phyloP scores from a whole-genome alignment of 1,140 invertebrate species.

The Dinothrombium tinctorium region DNA sequence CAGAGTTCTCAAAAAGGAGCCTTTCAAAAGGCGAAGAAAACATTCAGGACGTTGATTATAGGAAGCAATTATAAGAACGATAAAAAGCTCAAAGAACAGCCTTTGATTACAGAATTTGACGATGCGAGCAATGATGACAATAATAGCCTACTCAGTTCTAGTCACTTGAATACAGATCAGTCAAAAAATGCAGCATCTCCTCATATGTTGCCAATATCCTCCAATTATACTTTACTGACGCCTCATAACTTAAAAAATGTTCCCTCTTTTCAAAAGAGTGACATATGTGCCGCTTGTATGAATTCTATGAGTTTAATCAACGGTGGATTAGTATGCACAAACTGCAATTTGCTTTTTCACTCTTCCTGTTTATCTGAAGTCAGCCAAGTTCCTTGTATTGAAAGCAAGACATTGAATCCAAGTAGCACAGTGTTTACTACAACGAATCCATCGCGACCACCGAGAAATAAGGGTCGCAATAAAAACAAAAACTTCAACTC shows the following conservation, averaged over 20 bases:
- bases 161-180: neutral
- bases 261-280: slow-evolving; percentile 32
- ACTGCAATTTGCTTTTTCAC: slow-evolving; percentile 59
- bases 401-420: neutral
- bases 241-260: slow-evolving; percentile 15
- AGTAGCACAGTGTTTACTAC: neutral
- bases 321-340: slow-evolving; percentile 45
- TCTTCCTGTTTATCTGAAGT: slow-evolving; percentile 36
- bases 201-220: slow-evolving; percentile 10
- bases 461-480: slow-evolving; percentile 4
- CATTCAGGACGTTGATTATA: slow-evolving; percentile 20
- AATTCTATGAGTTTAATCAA: slow-evolving; percentile 40
- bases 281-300: slow-evolving; percentile 45
- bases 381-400: slow-evolving; percentile 17
- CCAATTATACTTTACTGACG: slow-evolving; percentile 11
- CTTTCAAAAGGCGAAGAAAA: slow-evolving; percentile 20
- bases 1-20: slow-evolving; percentile 7
- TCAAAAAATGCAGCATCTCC: slow-evolving; percentile 3
- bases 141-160: slow-evolving; percentile 2
- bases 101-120: neutral
- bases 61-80: slow-evolving; percentile 1
- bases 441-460: slow-evolving; percentile 9
- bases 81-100: neutral
- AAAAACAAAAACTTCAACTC: neutral
- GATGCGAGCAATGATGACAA: neutral